Evolutionary conservation across 1,140 invertebrate species (phyloP).

Genomic region (Mycetomoellerius zeteki): DNA sequence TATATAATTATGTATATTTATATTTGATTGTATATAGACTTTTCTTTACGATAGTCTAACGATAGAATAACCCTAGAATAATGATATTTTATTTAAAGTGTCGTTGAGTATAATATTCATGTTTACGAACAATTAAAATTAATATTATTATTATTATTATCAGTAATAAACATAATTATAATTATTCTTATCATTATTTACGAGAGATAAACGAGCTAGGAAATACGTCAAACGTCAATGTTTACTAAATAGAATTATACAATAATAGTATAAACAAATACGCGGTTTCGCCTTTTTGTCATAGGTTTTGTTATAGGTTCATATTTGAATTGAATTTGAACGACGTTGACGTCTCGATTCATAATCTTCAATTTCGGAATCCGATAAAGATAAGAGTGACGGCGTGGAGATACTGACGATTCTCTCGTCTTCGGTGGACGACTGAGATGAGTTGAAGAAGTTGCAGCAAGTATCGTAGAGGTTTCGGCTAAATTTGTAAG

Average conservation of each 20-base stretch:
- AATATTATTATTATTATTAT: too few relatives aligned
- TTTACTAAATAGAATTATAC: conserved; percentile 31
- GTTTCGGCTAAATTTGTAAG: neutral
- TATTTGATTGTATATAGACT: too few relatives aligned
- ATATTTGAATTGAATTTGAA: neutral
- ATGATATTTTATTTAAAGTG: neutral
- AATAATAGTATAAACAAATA: conserved; percentile 24
- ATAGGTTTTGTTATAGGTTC: neutral
- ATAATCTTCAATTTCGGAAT: conserved; percentile 71
- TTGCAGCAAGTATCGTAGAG: neutral
- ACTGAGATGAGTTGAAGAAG: conserved; percentile 29
- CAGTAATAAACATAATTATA: neutral
- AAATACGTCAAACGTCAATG: neutral
- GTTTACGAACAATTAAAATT: too few relatives aligned
- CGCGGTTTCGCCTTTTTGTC: neutral
- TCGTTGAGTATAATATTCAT: neutral
- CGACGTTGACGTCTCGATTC: neutral
- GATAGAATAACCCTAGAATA: too few relatives aligned
- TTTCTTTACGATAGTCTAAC: too few relatives aligned
- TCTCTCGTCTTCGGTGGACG: conserved; percentile 62
- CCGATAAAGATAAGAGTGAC: conserved; percentile 72
- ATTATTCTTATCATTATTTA: conserved; percentile 11
- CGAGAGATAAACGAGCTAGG: neutral
- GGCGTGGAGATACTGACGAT: conserved; percentile 69
- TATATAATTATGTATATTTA: too few relatives aligned